Percentiles rank a stretch among this genome's conserved stretches.
Conservation (phyloP, 2,888 invertebrate genomes). For the Lasioglossum marginatum region DNA sequence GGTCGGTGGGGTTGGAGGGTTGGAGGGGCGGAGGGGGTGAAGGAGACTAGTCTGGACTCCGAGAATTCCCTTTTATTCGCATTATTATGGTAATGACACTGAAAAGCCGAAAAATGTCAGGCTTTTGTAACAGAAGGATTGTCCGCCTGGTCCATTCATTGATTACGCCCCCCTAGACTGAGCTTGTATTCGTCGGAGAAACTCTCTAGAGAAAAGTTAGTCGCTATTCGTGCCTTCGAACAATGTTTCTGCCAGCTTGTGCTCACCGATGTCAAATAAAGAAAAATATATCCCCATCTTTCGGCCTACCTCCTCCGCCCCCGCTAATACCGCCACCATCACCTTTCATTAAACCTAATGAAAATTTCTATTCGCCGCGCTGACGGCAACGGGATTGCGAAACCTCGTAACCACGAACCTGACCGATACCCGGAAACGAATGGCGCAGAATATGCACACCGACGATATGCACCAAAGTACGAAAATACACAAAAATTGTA, state of each 20-base stretch:
- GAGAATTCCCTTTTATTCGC: slow-evolving; percentile 82
- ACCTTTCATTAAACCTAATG: slow-evolving; percentile 1
- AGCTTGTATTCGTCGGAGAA: slow-evolving; percentile 60
- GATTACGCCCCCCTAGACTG: slow-evolving; percentile 75
- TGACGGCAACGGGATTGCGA: background rate
- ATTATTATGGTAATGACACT: slow-evolving; percentile 84
- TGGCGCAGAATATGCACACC: background rate
- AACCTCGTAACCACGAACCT: background rate
- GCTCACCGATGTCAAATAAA: slow-evolving; percentile 52
- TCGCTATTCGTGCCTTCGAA: slow-evolving; percentile 63
- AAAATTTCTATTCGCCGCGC: background rate
- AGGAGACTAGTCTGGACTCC: slow-evolving; percentile 68
- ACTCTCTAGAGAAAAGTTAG: slow-evolving; percentile 63
- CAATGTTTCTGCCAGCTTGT: slow-evolving; percentile 59
- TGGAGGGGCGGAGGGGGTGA: background rate
- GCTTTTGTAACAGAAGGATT: slow-evolving; percentile 81
- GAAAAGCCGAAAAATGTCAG: slow-evolving; percentile 81
- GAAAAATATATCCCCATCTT: slow-evolving; percentile 44
- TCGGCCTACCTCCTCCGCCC: background rate
- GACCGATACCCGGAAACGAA: background rate
- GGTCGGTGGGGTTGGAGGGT: slow-evolving; percentile 41
- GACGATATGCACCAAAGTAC: background rate
- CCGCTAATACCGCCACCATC: background rate
- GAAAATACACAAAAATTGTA: background rate
- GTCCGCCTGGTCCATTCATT: slow-evolving; percentile 82